Evolutionary conservation across 2,888 invertebrate genomes (phyloP).

Genomic region (Ormyrus pomaceus): DNA sequence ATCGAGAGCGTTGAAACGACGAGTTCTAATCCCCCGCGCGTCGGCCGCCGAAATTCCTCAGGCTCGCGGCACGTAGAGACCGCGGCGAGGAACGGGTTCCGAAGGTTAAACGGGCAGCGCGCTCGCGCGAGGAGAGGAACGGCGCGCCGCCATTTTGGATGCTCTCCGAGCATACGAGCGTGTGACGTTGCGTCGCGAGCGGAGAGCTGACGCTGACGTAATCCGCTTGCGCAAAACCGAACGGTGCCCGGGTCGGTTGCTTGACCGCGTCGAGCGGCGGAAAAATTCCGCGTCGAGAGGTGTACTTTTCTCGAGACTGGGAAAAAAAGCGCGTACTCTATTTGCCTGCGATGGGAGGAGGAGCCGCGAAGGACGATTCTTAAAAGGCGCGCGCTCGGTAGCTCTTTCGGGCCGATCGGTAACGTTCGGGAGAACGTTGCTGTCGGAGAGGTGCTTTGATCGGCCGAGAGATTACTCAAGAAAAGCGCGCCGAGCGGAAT

Average conservation of each 20-base stretch:
- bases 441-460: no score
- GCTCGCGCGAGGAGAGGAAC: not conserved
- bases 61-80: not conserved
- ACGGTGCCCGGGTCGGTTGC: conserved; percentile 21
- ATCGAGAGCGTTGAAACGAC: not conserved
- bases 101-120: conserved; percentile 37
- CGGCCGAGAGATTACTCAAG: no score
- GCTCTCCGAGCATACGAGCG: conserved; percentile 34
- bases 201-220: conserved; percentile 46
- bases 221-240: conserved; percentile 63
- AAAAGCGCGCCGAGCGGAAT: no score
- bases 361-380: no score
- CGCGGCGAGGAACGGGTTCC: conserved; percentile 42
- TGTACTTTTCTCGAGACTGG: no score
- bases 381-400: no score
- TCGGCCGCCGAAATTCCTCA: not conserved
- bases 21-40: not conserved
- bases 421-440: no score
- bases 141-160: conserved; percentile 68
- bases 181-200: conserved; percentile 11
- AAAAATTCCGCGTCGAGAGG: no score
- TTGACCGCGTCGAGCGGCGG: not conserved
- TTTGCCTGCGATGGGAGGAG: no score
- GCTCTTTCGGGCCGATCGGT: no score
- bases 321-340: no score